Evolutionary conservation across 2,113 vertebrate species (phyloP).

Genomic region (Hippoglossus stenolepis): DNA sequence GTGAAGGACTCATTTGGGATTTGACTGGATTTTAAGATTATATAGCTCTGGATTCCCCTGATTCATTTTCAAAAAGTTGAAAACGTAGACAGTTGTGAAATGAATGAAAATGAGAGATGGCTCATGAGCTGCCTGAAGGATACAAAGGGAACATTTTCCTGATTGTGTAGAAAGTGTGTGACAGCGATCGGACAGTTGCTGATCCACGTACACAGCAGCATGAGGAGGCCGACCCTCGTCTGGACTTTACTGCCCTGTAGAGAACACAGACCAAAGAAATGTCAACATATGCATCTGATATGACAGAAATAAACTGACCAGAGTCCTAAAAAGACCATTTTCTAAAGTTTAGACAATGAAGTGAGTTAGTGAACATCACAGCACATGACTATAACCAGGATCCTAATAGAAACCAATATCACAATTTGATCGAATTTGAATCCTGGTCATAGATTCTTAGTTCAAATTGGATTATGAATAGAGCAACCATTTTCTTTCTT

Average conservation of each 20-base stretch:
- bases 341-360: background rate
- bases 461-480: background rate
- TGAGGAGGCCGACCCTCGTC: constrained; percentile 95
- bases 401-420: background rate
- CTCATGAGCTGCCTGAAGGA: constrained; percentile 81
- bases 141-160: constrained; percentile 98
- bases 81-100: background rate
- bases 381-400: background rate
- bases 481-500: background rate
- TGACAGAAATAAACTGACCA: background rate
- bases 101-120: background rate
- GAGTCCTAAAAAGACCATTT: background rate
- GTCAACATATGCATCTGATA: constrained; percentile 1
- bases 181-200: constrained; percentile 98
- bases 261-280: constrained; percentile 27
- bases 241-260: constrained; percentile 97
- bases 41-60: background rate
- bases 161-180: constrained; percentile 97
- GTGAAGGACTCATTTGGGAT: constrained; percentile 81
- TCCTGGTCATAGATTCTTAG: background rate
- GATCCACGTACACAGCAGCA: constrained; percentile 98
- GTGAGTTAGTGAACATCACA: background rate
- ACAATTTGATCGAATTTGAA: background rate
- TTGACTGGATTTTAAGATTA: background rate
- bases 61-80: background rate